Base-by-base conservation (phyloP, 2,797 vertebrate genomes). In the Pseudochromis fuscus region DNA sequence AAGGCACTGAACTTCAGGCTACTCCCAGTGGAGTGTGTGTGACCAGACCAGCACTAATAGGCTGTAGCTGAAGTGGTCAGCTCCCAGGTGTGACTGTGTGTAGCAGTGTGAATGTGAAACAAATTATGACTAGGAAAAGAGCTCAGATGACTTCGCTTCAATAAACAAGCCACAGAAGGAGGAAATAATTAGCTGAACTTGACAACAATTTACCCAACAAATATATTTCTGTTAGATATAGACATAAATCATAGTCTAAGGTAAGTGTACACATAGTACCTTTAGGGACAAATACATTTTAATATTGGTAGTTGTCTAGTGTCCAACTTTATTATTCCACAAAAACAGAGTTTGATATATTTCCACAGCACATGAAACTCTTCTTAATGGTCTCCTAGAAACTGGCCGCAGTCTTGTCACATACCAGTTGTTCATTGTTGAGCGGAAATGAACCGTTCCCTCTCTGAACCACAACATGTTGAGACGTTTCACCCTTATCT, bases 401-500 rank as follows among this genome's bases (percentile, higher is more conserved):
- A 46, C 27, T 8, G 55, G 37, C 40, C 46, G 52, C 37, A 23
- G 45, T 62, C 40, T 30, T 46, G 48, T 78, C 60, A 53, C 77
- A 76, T 48, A 59, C 37, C 31, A 48, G 52, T 21, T 24, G 35
- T 58, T 62, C 49, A 60, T 58, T 18, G 68, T 45, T 73, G 3
- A 30, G 15, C 48, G 61, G 24, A 76, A 75, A 73, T 33, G 13
- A 73, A 60, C 23, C 19, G 0, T 68, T 69, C 25, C 30, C 7
- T 28, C 49, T 69, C 35, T 56, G 57, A 79, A 51, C 63, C 44
- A 18, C 65, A 71, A 71, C 88, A 68, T 90, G 87, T 86, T 61
- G 64, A 79, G 84, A 79, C 87, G 64, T 67, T 84, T 83, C 18
- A 31, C 64, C 11, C 67, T 83, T 86, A 86, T 90, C 87, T 64